Evolutionary conservation across 2,113 vertebrate genomes (phyloP).

Genomic region (Struthidea cinerea): DNA sequence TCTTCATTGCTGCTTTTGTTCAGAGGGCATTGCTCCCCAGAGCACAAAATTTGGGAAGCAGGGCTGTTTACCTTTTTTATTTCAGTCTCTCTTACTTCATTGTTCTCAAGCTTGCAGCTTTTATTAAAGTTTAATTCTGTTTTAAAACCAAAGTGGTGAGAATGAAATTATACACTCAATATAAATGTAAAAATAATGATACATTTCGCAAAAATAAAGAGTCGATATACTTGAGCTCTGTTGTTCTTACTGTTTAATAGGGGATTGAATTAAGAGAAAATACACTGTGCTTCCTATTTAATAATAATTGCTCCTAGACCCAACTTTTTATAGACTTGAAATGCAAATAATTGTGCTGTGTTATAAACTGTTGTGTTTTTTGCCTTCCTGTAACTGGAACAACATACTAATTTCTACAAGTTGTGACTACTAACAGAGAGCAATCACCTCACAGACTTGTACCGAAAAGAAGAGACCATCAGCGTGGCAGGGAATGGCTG

Average conservation of each 20-base stretch:
- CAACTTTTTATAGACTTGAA: not conserved
- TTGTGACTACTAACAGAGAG: constrained; percentile 92
- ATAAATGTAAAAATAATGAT: not conserved
- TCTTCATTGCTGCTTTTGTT: not conserved
- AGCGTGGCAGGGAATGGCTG: constrained; percentile 79
- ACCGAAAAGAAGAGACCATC: constrained; percentile 88
- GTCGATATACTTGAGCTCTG: not conserved
- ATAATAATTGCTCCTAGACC: not conserved
- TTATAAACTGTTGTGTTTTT: constrained; percentile 69
- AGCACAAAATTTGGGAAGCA: not conserved
- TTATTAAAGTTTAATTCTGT: not conserved
- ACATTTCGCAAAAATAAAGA: not conserved
- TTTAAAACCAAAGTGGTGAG: not conserved
- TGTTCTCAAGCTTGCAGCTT: not conserved
- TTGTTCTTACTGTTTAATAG: not conserved
- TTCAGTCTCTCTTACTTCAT: not conserved
- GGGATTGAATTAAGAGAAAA: not conserved
- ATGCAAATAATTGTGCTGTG: constrained; percentile 37
- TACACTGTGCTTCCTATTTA: not conserved
- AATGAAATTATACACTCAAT: not conserved
- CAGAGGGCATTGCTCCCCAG: not conserved
- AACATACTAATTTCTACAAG: constrained; percentile 86
- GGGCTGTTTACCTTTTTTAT: not conserved
- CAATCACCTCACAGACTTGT: constrained; percentile 96
- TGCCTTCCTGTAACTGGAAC: constrained; percentile 76